These are phyloP conservation scores for Amazona ochrocephala DNA, from an alignment of 2,797 vertebrate species.

Conservation along the genomic window DNA sequence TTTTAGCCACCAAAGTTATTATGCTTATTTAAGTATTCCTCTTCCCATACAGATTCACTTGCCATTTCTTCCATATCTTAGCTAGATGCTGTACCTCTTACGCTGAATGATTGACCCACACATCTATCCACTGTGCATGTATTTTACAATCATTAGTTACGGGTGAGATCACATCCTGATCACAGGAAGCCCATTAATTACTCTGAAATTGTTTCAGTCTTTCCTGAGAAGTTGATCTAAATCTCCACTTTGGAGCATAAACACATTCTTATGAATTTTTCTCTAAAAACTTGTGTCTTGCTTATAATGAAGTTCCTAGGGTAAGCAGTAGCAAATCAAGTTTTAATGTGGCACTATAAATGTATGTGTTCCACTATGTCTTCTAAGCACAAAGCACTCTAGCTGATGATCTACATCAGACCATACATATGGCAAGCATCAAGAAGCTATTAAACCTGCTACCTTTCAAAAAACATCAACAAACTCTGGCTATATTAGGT, in stretches of 20 bases:
- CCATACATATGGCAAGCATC: conserved; percentile 13
- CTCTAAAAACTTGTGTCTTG: conserved; percentile 13
- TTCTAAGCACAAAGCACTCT: not conserved
- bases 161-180: conserved; percentile 24
- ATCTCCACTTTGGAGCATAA: conserved; percentile 25
- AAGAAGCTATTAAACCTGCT: conserved; percentile 7
- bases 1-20: not conserved
- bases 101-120: not conserved
- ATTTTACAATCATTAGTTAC: conserved; percentile 1
- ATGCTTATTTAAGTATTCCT: not conserved
- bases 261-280: conserved; percentile 27
- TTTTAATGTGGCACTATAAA: conserved; percentile 33
- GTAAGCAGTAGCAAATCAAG: conserved; percentile 18
- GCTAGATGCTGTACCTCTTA: not conserved
- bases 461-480: conserved; percentile 4
- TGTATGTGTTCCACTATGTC: conserved; percentile 12
- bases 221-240: conserved; percentile 4
- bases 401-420: conserved; percentile 5
- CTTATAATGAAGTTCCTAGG: conserved; percentile 18
- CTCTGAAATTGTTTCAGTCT: conserved; percentile 54
- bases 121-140: not conserved
- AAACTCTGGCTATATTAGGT: not conserved
- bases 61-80: not conserved
- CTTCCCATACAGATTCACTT: not conserved
- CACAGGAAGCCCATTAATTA: conserved; percentile 64